A percentile compares a stretch with the other conserved stretches of the same genome.
Evolutionary conservation across 1,140 invertebrate species (phyloP).

Genomic region (Drosophila baimaii): DNA sequence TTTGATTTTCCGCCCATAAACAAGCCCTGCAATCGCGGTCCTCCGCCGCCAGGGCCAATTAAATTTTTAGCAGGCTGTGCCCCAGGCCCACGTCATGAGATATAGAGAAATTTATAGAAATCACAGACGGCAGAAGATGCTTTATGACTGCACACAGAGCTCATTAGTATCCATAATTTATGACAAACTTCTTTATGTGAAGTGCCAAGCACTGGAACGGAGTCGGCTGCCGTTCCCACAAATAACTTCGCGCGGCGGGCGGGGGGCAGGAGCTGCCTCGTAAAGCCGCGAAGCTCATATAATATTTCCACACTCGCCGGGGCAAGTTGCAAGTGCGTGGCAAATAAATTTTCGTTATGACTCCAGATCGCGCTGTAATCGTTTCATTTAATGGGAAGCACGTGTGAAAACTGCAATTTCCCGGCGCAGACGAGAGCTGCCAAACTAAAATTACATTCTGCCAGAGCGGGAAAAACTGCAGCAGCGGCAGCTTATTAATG

Average conservation of each 20-base stretch:
- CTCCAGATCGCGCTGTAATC: constrained; percentile 70
- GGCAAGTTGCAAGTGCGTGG: constrained; percentile 42
- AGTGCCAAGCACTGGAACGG: constrained; percentile 49
- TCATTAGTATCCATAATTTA: constrained; percentile 83
- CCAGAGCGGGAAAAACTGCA: constrained; percentile 12
- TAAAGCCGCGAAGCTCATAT: constrained; percentile 55
- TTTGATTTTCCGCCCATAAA: constrained; percentile 37
- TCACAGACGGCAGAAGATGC: constrained; percentile 47
- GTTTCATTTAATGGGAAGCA: constrained; percentile 82
- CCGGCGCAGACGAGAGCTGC: constrained; percentile 26
- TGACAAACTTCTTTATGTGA: constrained; percentile 78
- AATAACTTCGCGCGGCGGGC: constrained; percentile 37
- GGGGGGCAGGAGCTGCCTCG: constrained; percentile 47
- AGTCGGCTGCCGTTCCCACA: constrained; percentile 41
- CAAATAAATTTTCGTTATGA: constrained; percentile 83
- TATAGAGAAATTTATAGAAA: constrained; percentile 22
- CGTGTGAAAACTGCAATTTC: constrained; percentile 80
- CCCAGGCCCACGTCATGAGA: neutral
- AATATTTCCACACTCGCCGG: constrained; percentile 47
- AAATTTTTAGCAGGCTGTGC: constrained; percentile 20
- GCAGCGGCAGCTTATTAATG: constrained; percentile 70
- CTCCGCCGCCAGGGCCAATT: constrained; percentile 39
- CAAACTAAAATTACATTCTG: constrained; percentile 55
- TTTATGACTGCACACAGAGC: constrained; percentile 72
- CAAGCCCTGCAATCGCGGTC: constrained; percentile 4